These are phyloP conservation scores for Lamellibrachia columna DNA, from an alignment of 2,888 invertebrate species.

Conservation along the genomic window DNA sequence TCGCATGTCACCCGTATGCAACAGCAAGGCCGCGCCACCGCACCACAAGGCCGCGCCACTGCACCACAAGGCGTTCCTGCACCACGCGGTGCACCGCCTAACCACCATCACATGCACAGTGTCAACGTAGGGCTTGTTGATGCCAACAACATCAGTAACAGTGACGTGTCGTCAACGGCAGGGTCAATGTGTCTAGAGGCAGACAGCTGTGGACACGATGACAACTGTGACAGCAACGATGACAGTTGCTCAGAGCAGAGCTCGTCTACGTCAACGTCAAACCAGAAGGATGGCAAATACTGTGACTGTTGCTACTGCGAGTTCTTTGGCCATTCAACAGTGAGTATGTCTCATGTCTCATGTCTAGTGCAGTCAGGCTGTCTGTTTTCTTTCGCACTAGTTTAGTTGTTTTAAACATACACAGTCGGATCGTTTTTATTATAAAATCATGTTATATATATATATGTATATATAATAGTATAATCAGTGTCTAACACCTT, in stretches of 20 bases:
- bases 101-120: neutral
- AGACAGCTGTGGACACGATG: slow-evolving; percentile 58
- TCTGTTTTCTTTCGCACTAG: neutral
- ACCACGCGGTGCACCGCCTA: neutral
- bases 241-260: slow-evolving; percentile 68
- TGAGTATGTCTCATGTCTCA: slow-evolving; percentile 46
- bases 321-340: slow-evolving; percentile 79
- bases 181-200: slow-evolving; percentile 50
- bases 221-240: slow-evolving; percentile 62
- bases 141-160: neutral
- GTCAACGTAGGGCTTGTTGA: neutral
- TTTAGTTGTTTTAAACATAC: neutral
- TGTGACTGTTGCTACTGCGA: slow-evolving; percentile 85
- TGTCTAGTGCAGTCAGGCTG: neutral
- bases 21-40: neutral
- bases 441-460: neutral
- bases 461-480: no score
- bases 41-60: neutral
- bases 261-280: slow-evolving; percentile 67
- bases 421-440: neutral
- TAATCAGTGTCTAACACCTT: no score
- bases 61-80: slow-evolving; percentile 18
- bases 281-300: slow-evolving; percentile 68
- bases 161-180: slow-evolving; percentile 23
- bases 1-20: neutral